Base-by-base conservation (phyloP, 2,888 invertebrate species). In the Leptinotarsa juncta region DNA sequence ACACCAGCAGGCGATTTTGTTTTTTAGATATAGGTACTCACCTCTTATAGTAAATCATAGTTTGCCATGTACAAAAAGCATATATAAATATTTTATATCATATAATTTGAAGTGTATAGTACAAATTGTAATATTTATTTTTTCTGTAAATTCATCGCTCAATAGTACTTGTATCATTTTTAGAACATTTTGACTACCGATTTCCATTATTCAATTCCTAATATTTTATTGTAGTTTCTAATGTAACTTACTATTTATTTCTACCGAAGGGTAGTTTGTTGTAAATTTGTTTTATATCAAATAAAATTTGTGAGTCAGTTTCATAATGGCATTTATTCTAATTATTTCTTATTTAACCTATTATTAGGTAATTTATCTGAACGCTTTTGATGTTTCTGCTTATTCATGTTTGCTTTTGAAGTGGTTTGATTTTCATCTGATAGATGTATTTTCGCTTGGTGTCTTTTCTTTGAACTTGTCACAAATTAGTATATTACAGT, bases 41-140 rank as follows among this genome's bases (percentile, higher is more conserved):
- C 67, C 70, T 67, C 67, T 50, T 4, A 49, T 67, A 15, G 49
- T 57, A n/a, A 57, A 42, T 26, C n/a, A 48, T 73, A 70, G 20
- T 20, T 20, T 20, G 20, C 20, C 20, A 20, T 20, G 74, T 74
- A 74, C 23, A 74, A 71, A 74, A 50, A 16, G 71, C 62, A 70
- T 62, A 62, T 67, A 67, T 70, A 50, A 42, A 50, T 67, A 65
- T 70, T 67, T 73, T 55, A 50, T 26, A 67, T 65, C 23, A 18
- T 62, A 32, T 32, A 32, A 67, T 68, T 53, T 62, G 53, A 74
- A 26, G 48, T 74, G 65, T 74, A 70, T 15, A 71, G 74, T 74
- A 74, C 74, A 74, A 74, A 74, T 71, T 62, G 51, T 62, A 51
- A 62, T 74, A 70, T 74, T 74, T 67, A 74, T 67, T 74, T 51